These are phyloP conservation scores for Cottoperca gobio DNA, from an alignment of 2,797 vertebrate genomes.

Conservation along the genomic window DNA sequence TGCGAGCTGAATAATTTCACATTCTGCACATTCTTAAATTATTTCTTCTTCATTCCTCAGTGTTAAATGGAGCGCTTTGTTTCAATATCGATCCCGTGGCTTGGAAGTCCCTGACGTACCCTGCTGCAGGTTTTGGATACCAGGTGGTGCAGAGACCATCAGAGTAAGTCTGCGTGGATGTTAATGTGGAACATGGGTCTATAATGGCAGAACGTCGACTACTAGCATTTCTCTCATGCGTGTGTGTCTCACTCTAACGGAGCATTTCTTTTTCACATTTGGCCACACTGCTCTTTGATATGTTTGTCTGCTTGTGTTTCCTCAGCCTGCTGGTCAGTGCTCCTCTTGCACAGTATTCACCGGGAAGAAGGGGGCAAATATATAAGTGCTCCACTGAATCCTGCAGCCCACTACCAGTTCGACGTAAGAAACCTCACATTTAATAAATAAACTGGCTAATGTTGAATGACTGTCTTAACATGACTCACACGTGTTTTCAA, in stretches of 20 bases:
- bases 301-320: slow-evolving; percentile 17
- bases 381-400: slow-evolving; percentile 36
- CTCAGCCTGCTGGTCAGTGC: slow-evolving; percentile 80
- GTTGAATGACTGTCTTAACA: not conserved
- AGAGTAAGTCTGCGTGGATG: slow-evolving; percentile 67
- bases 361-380: slow-evolving; percentile 50
- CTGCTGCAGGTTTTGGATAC: slow-evolving; percentile 77
- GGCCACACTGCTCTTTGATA: not conserved
- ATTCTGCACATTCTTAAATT: not conserved
- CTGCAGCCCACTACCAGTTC: slow-evolving; percentile 29
- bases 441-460: too few species aligned
- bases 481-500: slow-evolving; percentile 22
- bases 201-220: not conserved
- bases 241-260: too few species aligned
- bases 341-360: slow-evolving; percentile 63
- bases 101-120: slow-evolving; percentile 59
- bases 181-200: not conserved
- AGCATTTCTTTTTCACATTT: not conserved
- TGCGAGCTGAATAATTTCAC: not conserved
- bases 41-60: slow-evolving; percentile 48
- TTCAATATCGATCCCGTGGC: slow-evolving; percentile 80
- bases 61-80: slow-evolving; percentile 43
- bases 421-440: slow-evolving; percentile 55
- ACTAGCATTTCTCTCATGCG: not conserved
- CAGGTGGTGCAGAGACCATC: slow-evolving; percentile 75